Evolutionary conservation across 2,797 vertebrate species (phyloP).

Genomic region (Amniataba percoides): DNA sequence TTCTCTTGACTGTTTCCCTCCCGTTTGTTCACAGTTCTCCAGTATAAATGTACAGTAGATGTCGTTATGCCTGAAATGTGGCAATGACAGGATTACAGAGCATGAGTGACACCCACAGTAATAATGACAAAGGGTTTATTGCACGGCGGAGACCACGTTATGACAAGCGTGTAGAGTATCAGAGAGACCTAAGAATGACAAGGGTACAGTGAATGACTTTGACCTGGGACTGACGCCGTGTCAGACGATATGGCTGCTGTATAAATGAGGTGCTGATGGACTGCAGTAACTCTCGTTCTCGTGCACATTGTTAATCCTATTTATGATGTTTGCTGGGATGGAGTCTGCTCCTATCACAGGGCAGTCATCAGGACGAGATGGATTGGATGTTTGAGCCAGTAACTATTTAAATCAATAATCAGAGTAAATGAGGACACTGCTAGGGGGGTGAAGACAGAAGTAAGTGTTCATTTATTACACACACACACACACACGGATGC

Average conservation of each 20-base stretch:
- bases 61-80: not conserved
- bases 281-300: constrained; percentile 34
- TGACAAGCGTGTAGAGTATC: constrained; percentile 51
- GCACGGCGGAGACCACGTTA: constrained; percentile 40
- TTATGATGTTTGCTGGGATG: constrained; percentile 20
- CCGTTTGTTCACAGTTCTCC: constrained; percentile 36
- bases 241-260: constrained; percentile 46
- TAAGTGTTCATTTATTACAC: constrained; percentile 46
- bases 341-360: constrained; percentile 25
- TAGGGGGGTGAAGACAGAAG: constrained; percentile 10
- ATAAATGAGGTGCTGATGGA: constrained; percentile 68
- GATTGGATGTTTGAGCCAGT: constrained; percentile 26
- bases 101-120: constrained; percentile 19
- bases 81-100: constrained; percentile 44
- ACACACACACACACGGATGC: constrained; percentile 32
- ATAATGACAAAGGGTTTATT: constrained; percentile 29
- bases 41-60: constrained; percentile 33
- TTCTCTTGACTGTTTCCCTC: constrained; percentile 1
- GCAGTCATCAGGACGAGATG: not conserved
- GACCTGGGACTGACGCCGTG: constrained; percentile 48
- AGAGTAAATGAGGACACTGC: constrained; percentile 39
- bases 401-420: constrained; percentile 45
- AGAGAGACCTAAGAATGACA: constrained; percentile 36
- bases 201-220: constrained; percentile 45
- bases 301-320: constrained; percentile 18